A percentile compares a stretch with the other conserved stretches of the same genome.
phyloP scores from a whole-genome alignment of 2,888 invertebrate genomes.

The Parnassius orleans region DNA sequence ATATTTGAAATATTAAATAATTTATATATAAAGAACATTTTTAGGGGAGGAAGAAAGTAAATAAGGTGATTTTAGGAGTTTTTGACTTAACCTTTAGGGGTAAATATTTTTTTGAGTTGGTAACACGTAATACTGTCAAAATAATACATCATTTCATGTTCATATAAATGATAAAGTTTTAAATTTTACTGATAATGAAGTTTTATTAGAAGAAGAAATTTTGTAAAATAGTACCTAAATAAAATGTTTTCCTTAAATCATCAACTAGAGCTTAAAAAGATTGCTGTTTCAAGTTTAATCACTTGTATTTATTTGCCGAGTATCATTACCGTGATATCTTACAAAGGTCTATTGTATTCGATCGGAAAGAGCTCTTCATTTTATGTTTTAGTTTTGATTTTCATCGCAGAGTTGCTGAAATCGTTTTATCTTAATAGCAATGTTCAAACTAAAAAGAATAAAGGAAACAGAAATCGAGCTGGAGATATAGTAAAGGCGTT shows the following conservation, averaged over 20 bases:
- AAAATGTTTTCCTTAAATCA: constrained; percentile 64
- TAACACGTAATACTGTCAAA: too few relatives aligned
- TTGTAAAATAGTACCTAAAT: constrained; percentile 11
- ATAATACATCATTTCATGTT: too few relatives aligned
- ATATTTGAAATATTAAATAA: too few relatives aligned
- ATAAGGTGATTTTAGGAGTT: too few relatives aligned
- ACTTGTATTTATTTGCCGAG: constrained; percentile 83
- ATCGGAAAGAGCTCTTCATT: constrained; percentile 80
- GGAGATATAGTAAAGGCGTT: constrained; percentile 76
- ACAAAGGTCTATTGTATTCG: constrained; percentile 80
- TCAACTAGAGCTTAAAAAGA: constrained; percentile 63
- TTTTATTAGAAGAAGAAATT: too few relatives aligned
- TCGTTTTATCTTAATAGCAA: constrained; percentile 62
- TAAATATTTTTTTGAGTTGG: too few relatives aligned
- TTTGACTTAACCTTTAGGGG: too few relatives aligned
- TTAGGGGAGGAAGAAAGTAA: too few relatives aligned
- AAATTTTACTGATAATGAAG: too few relatives aligned
- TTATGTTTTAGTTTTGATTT: constrained; percentile 64
- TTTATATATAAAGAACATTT: too few relatives aligned
- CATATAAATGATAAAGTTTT: too few relatives aligned
- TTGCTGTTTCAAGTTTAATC: constrained; percentile 76
- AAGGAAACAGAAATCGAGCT: constrained; percentile 60
- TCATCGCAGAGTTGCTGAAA: constrained; percentile 80
- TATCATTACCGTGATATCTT: constrained; percentile 78
- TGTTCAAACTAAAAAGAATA: constrained; percentile 59